Evolutionary conservation across 2,113 vertebrate species (phyloP), one percentile per base, ranked within the genome.

Genomic region (Nanorana parkeri): DNA sequence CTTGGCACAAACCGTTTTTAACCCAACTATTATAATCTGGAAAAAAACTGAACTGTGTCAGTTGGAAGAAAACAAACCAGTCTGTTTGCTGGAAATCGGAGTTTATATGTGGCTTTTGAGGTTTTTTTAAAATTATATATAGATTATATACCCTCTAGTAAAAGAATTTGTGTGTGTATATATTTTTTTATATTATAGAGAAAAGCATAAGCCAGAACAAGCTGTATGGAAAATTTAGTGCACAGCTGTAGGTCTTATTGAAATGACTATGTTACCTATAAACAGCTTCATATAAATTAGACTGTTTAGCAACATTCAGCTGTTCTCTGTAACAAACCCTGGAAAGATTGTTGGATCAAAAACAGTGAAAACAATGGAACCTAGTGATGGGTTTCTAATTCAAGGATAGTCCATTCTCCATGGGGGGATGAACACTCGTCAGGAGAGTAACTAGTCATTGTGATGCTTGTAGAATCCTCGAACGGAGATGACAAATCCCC

Each of bases 361-460:
- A 58, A 68, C 5, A 21, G 23, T 74, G 17, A 64, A 81, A 41
- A 21, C 24, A 80, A 20, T 6, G 41, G 3, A 41, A 65, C 55
- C 95, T 94, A 99, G 87, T 99, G 98, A 90, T 99, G 96, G n/a
- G 98, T 99, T 92, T 99, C 98, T 88, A 99, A 93, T 89, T 99
- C 97, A 84, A 99, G 95, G 68, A 99, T 99, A 90, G 97, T 99
- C 98, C 98, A 99, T 90, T 99, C 97, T 76, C 98, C 98, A 88
- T 97, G 96, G 21, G 98, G 98, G 47, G 98, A 99, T 0, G 94
- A 95, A 77, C 96, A 96, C 61, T 98, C 97, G 89, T 97, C 96
- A 28, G 98, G 97, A 86, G 98, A 97, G 91, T 97, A 97, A 90
- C 96, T 99, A 84, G 97, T 95, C 89, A 97, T 95, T 78, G 96